Base-by-base conservation (phyloP, 2,113 vertebrate species). In the Corythornis madagascariensis region DNA sequence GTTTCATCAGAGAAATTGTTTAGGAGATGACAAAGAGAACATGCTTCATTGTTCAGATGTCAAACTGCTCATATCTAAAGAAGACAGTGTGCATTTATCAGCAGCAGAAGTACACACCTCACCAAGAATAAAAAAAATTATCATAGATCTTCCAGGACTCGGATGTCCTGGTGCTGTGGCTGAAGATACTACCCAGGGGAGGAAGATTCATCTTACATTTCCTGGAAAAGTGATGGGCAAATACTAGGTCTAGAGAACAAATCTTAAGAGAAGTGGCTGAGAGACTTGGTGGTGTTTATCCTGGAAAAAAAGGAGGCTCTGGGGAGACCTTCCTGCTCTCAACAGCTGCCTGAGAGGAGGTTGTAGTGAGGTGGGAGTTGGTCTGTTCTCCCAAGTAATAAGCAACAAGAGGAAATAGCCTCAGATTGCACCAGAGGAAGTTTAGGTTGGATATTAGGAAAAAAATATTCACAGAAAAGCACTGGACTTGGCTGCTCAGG, bases 1-100 rank as follows among this genome's bases (percentile, higher is more conserved):
- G 56, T 82, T 95, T 79, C 66, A 89, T 91, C 48, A 50, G 35
- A 81, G 45, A 94, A 93, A 82, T 61, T 53, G 59, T 83, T 85
- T 71, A 80, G 64, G 57, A 88, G 83, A 57, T 65, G 82, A 71
- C 81, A 60, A 45, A 79, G 61, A 66, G 66, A 81, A 67, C 73
- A 78, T 26, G 88, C 60, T 86, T 67, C 66, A 74, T 64, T 87
- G 76, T 45, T 82, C 82, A 82, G 40, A 83, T 88, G 60, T 94
- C 91, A 90, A 16, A 67, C 31, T 55, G 78, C 52, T 88, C 52
- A 42, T 65, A 42, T 59, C 59, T 60, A 75, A 82, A 91, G 66
- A 75, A 22, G 21, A 67, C 25, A 91, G 43, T 2, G 6, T 56
- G 28, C 45, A 66, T 88, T 94, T 89, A 63, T 61, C 70, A 93